Conservation (phyloP, 2,113 vertebrate species). For the Spilogale gracilis region DNA sequence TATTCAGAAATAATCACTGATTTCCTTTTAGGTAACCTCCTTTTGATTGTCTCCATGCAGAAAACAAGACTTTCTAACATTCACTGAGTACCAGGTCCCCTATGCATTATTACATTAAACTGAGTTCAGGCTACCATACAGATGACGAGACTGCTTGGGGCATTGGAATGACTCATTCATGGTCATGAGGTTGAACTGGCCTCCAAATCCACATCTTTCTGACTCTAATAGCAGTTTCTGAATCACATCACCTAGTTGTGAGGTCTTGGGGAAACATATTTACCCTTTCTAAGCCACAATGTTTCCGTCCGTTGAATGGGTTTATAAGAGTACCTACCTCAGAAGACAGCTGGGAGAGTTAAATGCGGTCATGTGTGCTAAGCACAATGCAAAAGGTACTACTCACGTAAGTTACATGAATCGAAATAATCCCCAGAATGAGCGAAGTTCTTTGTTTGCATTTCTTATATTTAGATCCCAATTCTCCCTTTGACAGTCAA, state of each 20-base stretch:
- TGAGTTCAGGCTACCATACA: not conserved
- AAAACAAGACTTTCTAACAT: not conserved
- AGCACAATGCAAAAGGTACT: not conserved
- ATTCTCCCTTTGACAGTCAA: not conserved
- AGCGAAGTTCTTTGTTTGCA: not conserved
- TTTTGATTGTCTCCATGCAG: not conserved
- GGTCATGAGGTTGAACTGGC: not conserved
- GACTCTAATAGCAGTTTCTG: not conserved
- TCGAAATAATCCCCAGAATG: not conserved
- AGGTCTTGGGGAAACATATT: not conserved
- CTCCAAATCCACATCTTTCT: not conserved
- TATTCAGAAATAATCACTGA: not conserved
- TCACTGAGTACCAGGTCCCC: not conserved
- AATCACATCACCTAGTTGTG: not conserved
- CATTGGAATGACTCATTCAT: not conserved
- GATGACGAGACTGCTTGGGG: not conserved
- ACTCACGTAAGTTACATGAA: not conserved
- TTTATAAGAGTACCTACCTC: not conserved
- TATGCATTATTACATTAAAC: not conserved
- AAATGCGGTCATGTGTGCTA: not conserved
- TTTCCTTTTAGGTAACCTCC: not conserved
- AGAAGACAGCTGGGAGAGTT: not conserved
- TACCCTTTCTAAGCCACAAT: not conserved
- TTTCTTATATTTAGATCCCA: not conserved
- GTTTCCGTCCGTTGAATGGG: not conserved